Evolutionary conservation across 2,888 invertebrate genomes (phyloP), one percentile per base, ranked within the genome.

Genomic region (Silvanus unidentatus): DNA sequence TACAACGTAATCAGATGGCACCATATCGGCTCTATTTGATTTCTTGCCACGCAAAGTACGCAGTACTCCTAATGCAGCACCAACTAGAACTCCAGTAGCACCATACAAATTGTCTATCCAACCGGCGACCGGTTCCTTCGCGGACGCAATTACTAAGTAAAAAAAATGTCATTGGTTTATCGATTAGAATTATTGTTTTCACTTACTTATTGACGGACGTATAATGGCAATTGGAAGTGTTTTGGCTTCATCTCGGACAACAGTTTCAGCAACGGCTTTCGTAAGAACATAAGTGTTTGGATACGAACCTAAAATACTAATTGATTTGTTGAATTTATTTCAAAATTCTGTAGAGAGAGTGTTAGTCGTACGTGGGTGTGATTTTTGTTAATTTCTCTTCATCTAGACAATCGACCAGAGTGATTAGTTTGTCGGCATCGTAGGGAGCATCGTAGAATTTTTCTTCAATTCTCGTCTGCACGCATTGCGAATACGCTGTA

Each of bases 281-380:
- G 94, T 93, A 64, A 84, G 87, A 2, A 90, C 86, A 65, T 94
- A 95, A 0, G 92, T 92, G 64, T 95, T 94, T 8, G 68, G 68
- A 50, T 51, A 62, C 51, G 60, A 49, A 43, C 54, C 56, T 16
- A 59, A 38, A 15, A 62, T 40, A 11, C 60, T 22, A 22, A 22
- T 5, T 22, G 3, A 22, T 3, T 5, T 22, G 4, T 8, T 5
- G 4, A 22, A 5, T 22, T 5, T 5, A 22, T 22, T 22, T 22
- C 4, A 22, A 22, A 22, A 5, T 22, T 22, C 34, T 22, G 32
- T 2, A 39, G 40, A 6, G 27, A 8, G 12, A 37, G 12, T 3
- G 22, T 22, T 5, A 5, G 22, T 22, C 8, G 22, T 22, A 22
- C 22, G 4, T 54, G 43, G 64, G 60, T 12, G 65, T 68, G 14